Evolutionary conservation across 2,797 vertebrate genomes (phyloP).

Genomic region (Neosilurus hyrtlii): DNA sequence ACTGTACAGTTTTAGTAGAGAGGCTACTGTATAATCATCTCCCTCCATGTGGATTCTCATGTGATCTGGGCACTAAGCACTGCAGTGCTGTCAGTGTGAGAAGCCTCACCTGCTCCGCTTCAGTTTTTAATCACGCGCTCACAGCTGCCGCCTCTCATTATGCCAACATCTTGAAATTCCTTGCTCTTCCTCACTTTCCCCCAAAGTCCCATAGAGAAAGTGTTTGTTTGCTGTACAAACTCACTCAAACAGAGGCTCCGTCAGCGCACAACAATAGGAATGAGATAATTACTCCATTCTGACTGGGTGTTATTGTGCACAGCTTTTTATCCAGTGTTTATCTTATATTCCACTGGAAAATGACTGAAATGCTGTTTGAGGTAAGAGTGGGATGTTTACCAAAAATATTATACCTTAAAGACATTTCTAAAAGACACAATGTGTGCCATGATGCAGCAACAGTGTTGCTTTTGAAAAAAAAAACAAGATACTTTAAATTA

Average conservation of each 20-base stretch:
- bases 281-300: not conserved
- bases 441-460: not conserved
- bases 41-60: not conserved
- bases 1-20: not conserved
- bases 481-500: not conserved
- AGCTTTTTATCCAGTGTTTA: not conserved
- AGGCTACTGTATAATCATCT: conserved; percentile 9
- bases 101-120: conserved; percentile 13
- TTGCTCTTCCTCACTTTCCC: conserved; percentile 12
- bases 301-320: not conserved
- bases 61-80: not conserved
- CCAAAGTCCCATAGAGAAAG: not conserved
- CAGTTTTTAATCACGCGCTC: conserved; percentile 32
- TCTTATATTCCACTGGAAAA: not conserved
- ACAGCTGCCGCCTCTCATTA: conserved; percentile 24
- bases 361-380: not conserved
- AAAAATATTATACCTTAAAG: not conserved
- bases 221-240: conserved; percentile 3
- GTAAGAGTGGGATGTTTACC: not conserved
- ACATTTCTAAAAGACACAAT: not conserved
- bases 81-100: conserved; percentile 6
- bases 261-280: not conserved
- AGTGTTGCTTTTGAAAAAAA: not conserved
- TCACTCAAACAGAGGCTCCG: not conserved
- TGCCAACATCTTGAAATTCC: not conserved